Conservation (phyloP, 2,113 vertebrate genomes). For the Tachysurus fulvidraco region DNA sequence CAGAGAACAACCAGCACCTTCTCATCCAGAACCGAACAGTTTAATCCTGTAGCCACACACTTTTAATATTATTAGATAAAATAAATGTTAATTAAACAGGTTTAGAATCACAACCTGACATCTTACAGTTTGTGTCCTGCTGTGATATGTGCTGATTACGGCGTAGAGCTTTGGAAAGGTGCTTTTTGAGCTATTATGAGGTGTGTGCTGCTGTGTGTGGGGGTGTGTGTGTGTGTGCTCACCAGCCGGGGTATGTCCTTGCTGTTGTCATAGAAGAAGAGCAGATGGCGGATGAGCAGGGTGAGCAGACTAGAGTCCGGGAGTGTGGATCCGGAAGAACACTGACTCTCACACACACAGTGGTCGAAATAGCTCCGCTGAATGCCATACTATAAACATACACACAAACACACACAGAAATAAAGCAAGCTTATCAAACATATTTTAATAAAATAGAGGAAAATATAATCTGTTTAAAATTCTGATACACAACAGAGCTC, state of each 20-base stretch:
- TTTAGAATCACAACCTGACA: background rate
- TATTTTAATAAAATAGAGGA: background rate
- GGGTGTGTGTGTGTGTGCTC: conserved; percentile 58
- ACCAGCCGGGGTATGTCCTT: conserved; percentile 93
- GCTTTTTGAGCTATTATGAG: background rate
- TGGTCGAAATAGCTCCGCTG: conserved; percentile 90
- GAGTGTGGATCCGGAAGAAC: conserved; percentile 66
- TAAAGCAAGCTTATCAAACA: background rate
- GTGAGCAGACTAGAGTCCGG: conserved; percentile 77
- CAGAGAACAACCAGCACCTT: too few relatives aligned
- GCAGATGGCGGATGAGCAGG: conserved; percentile 86
- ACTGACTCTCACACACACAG: conserved; percentile 74
- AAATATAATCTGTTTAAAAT: background rate
- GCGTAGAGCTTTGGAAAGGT: background rate
- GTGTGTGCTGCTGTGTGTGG: background rate
- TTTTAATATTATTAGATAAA: too few relatives aligned
- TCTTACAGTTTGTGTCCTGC: background rate
- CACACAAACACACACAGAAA: background rate
- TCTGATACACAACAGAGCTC: background rate
- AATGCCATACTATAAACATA: conserved; percentile 77
- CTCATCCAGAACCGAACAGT: too few relatives aligned
- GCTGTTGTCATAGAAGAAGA: conserved; percentile 93
- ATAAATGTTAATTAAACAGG: too few relatives aligned
- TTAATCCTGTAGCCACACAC: too few relatives aligned
- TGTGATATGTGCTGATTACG: background rate